A percentile compares a stretch with the other conserved stretches of the same genome.
Conservation (phyloP, 1,140 invertebrate genomes). For the Drepana arcuata region DNA sequence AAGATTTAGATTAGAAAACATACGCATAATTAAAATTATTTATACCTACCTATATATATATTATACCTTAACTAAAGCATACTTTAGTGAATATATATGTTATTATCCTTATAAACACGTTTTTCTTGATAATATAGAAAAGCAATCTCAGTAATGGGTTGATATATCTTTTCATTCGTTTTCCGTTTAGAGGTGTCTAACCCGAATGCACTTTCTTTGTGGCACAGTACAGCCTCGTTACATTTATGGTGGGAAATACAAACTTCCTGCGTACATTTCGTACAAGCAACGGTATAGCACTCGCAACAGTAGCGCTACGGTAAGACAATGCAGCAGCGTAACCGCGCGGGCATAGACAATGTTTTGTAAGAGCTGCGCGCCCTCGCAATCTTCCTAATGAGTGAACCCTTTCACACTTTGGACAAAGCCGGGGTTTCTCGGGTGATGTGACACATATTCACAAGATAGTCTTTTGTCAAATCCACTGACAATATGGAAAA, state of each 20-base stretch:
- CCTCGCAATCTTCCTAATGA: conserved; percentile 71
- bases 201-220: conserved; percentile 54
- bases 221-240: conserved; percentile 27
- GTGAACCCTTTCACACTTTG: conserved; percentile 67
- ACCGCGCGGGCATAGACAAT: conserved; percentile 41
- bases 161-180: conserved; percentile 28
- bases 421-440: conserved; percentile 64
- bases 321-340: conserved; percentile 32
- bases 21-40: conserved; percentile 1
- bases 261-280: no score
- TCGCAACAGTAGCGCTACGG: conserved; percentile 26
- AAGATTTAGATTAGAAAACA: not conserved
- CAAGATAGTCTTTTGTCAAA: conserved; percentile 42
- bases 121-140: conserved; percentile 13
- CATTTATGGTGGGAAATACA: conserved; percentile 29
- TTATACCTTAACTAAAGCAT: conserved; percentile 2
- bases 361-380: conserved; percentile 39
- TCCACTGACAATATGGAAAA: no score
- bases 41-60: not conserved
- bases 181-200: conserved; percentile 39
- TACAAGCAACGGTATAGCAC: no score
- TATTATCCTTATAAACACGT: no score
- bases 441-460: conserved; percentile 61
- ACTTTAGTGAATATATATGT: no score
- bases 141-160: conserved; percentile 45